These are phyloP conservation scores for Tichodroma muraria DNA, from an alignment of 2,113 vertebrate genomes.

Conservation along the genomic window DNA sequence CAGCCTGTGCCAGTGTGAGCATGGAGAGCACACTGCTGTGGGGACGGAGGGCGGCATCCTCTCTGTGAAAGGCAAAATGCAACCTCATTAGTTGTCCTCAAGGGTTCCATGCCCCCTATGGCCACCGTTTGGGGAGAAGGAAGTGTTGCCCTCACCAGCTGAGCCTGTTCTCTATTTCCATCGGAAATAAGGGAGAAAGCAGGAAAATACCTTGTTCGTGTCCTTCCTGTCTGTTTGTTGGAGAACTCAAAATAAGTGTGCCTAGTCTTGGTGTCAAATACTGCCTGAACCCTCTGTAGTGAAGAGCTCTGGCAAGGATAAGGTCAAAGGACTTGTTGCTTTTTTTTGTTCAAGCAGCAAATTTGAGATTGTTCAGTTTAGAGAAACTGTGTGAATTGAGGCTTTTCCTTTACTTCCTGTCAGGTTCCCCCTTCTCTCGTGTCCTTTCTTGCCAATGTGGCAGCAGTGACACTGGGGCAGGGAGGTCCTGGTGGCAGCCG, in stretches of 20 bases:
- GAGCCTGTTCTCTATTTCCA: not conserved
- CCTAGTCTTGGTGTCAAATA: not conserved
- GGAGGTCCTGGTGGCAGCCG: not conserved
- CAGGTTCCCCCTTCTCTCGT: not conserved
- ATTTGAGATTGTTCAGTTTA: not conserved
- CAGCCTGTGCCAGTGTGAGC: too few relatives aligned
- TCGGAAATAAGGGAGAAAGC: not conserved
- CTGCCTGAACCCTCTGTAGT: not conserved
- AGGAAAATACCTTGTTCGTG: not conserved
- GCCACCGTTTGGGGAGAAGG: not conserved
- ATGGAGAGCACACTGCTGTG: not conserved
- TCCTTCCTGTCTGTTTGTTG: not conserved
- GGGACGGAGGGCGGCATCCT: fast-evolving
- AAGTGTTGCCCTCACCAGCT: not conserved
- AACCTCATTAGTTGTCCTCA: not conserved
- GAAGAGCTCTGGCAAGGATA: not conserved
- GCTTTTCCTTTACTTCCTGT: not conserved
- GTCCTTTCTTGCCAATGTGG: not conserved
- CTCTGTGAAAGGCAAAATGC: not conserved
- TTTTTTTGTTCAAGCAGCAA: not conserved
- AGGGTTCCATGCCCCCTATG: fast-evolving
- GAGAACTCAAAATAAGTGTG: not conserved
- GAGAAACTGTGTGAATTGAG: not conserved
- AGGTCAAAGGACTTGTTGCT: not conserved
- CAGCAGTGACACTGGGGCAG: not conserved